phyloP scores from a whole-genome alignment of 2,888 invertebrate genomes.

The Seira musarum region DNA sequence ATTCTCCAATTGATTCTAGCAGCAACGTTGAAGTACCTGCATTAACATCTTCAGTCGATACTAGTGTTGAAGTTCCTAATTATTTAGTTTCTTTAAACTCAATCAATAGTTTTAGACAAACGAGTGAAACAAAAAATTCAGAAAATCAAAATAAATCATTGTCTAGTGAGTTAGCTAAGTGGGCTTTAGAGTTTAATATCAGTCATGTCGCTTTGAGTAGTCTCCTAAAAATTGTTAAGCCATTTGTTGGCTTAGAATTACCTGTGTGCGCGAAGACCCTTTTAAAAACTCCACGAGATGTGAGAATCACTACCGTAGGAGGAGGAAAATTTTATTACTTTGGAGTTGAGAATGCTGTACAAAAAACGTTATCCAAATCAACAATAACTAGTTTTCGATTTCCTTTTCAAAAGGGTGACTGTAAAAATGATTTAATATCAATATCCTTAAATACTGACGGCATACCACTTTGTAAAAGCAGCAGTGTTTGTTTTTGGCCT shows the following conservation, averaged over 20 bases:
- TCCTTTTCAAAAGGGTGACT: not conserved
- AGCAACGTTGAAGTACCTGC: too few species aligned
- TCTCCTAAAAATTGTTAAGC: constrained; percentile 11
- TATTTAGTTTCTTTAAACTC: not conserved
- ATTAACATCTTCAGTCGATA: too few species aligned
- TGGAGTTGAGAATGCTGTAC: constrained; percentile 1
- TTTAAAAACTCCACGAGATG: constrained; percentile 12
- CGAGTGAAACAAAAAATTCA: too few species aligned
- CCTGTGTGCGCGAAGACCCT: constrained; percentile 32
- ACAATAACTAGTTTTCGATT: not conserved
- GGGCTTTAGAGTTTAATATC: constrained; percentile 29
- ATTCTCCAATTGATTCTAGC: too few species aligned
- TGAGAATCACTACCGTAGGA: not conserved
- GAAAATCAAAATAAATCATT: too few species aligned
- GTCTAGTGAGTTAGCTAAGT: not conserved
- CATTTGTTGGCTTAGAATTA: not conserved
- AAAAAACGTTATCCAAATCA: not conserved
- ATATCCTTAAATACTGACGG: constrained; percentile 38
- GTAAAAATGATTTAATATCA: not conserved
- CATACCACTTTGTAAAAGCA: constrained; percentile 39
- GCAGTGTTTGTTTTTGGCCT: too few species aligned
- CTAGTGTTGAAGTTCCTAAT: too few species aligned
- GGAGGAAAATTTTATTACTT: constrained; percentile 41
- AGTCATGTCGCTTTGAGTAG: constrained; percentile 1
- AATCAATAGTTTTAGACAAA: not conserved